A percentile compares a stretch with the other conserved stretches of the same genome.
These are phyloP conservation scores for Rhinoderma darwinii DNA, from an alignment of 2,113 vertebrate genomes.

Conservation along the genomic window DNA sequence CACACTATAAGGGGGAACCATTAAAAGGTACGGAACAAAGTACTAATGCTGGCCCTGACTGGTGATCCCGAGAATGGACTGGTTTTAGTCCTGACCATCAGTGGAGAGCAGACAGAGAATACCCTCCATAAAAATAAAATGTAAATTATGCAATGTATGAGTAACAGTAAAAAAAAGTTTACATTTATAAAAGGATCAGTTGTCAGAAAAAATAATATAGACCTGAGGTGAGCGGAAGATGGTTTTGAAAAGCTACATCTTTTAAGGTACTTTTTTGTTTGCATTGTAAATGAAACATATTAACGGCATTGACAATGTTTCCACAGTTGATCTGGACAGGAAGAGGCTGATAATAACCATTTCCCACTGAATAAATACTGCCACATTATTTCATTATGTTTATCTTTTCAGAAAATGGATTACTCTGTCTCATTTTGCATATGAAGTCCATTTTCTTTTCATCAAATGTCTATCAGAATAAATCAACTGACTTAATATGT, in stretches of 20 bases:
- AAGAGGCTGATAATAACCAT: constrained; percentile 6
- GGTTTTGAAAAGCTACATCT: neutral
- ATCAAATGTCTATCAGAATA: constrained; percentile 36
- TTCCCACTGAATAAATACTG: constrained; percentile 29
- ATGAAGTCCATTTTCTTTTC: constrained; percentile 38
- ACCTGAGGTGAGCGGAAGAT: neutral
- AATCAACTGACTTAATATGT: constrained; percentile 19
- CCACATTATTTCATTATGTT: neutral
- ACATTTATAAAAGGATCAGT: neutral
- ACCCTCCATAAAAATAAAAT: neutral
- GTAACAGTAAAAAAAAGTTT: neutral
- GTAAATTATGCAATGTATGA: neutral
- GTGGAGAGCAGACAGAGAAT: neutral
- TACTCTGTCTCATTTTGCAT: constrained; percentile 44
- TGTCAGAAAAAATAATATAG: neutral
- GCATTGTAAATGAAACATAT: constrained; percentile 6
- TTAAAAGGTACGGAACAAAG: no score
- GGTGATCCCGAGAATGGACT: neutral
- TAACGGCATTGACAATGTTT: neutral
- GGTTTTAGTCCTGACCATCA: neutral
- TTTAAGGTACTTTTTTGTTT: neutral
- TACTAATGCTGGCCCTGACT: no score
- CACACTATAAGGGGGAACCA: no score
- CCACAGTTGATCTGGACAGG: constrained; percentile 8
- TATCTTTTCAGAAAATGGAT: constrained; percentile 38